phyloP scores from a whole-genome alignment of 2,113 vertebrate genomes.

The Cebidichthys violaceus region DNA sequence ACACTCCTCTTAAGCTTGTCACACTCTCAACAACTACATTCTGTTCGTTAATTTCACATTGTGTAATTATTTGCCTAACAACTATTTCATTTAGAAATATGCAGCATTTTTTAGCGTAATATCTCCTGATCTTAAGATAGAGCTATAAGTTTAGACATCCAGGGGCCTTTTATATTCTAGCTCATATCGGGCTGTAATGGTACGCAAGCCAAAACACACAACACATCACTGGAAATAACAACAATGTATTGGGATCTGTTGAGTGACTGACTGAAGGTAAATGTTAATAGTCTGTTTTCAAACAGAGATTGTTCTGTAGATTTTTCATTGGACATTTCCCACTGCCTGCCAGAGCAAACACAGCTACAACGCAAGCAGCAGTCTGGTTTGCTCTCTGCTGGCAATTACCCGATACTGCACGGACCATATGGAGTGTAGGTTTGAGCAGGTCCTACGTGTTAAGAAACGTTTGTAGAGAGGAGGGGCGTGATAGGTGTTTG shows the following conservation, averaged over 20 bases:
- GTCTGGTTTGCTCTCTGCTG: conserved; percentile 64
- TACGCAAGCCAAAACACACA: neutral
- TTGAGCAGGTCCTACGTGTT: conserved; percentile 10
- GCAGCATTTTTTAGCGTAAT: neutral
- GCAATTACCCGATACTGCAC: conserved; percentile 43
- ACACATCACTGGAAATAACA: neutral
- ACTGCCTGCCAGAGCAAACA: neutral
- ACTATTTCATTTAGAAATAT: neutral
- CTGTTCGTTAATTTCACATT: neutral
- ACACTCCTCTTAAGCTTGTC: neutral
- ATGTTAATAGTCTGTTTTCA: neutral
- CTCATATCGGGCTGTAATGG: neutral
- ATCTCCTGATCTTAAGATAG: neutral
- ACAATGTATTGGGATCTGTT: neutral
- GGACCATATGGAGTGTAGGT: too few species aligned
- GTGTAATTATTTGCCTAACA: neutral
- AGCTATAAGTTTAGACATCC: neutral
- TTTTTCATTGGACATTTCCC: neutral
- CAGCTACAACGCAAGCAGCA: neutral
- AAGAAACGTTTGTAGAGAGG: neutral
- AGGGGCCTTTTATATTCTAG: neutral
- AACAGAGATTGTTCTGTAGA: neutral
- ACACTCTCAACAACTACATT: neutral
- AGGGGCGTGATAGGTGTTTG: conserved; percentile 5
- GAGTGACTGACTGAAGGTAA: neutral